phyloP scores from a whole-genome alignment of 2,113 vertebrate species.

The Hippocampus mohnikei region DNA sequence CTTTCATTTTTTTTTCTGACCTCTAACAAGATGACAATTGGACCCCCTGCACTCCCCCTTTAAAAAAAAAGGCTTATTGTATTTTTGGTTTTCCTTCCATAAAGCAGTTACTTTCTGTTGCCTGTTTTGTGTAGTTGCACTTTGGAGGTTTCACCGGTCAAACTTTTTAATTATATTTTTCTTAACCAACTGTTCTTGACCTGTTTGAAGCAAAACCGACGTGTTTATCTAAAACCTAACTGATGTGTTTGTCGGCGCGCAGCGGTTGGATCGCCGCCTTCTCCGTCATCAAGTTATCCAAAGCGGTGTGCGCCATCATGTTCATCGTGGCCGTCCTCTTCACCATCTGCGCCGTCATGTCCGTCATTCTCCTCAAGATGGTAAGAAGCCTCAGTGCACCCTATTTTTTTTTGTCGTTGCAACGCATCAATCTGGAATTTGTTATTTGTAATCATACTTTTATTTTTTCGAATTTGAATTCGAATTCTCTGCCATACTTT shows the following conservation, averaged over 20 bases:
- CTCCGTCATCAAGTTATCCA: conserved; percentile 18
- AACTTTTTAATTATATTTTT: neutral
- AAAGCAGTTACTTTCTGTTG: no score
- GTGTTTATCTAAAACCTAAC: neutral
- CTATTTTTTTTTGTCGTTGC: no score
- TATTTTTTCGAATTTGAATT: neutral
- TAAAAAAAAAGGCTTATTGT: neutral
- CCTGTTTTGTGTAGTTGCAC: neutral
- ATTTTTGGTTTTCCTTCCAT: neutral
- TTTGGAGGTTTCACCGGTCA: neutral
- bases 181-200: neutral
- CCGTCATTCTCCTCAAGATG: conserved; percentile 87
- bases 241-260: conserved; percentile 14
- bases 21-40: neutral
- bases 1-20: neutral
- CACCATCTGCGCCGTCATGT: conserved; percentile 78
- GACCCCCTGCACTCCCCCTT: neutral
- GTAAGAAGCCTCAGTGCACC: conserved; percentile 64
- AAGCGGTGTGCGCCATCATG: conserved; percentile 82
- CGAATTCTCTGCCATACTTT: neutral
- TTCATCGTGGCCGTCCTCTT: conserved; percentile 89
- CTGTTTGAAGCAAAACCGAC: neutral
- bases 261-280: conserved; percentile 91
- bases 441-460: neutral
- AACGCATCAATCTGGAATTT: no score